Evolutionary conservation across 30 jellyfish, hydroid and myxozoan species (phyloP).

Genomic region (Cassiopea andromeda): DNA sequence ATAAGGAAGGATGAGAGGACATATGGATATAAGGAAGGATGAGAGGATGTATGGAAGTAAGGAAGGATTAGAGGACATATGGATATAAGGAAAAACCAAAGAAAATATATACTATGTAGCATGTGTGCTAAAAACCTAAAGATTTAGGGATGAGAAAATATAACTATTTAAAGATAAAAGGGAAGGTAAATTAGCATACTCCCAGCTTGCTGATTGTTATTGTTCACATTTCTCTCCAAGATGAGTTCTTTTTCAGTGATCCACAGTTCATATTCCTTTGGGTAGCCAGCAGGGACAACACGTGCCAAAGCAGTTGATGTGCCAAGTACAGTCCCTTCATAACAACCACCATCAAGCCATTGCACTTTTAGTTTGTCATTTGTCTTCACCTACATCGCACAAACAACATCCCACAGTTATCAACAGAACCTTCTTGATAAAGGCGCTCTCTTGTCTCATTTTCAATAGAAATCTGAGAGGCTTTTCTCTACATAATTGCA

Average conservation of each 20-base stretch:
- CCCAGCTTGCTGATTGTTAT: neutral
- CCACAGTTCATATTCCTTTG: conserved; percentile 37
- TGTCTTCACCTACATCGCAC: conserved; percentile 10
- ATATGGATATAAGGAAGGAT: too few species aligned
- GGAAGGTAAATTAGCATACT: neutral
- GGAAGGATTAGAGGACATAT: too few species aligned
- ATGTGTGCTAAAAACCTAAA: neutral
- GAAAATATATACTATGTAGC: too few species aligned
- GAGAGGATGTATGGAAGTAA: too few species aligned
- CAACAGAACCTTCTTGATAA: too few species aligned
- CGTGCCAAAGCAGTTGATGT: conserved; percentile 26
- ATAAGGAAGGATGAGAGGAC: too few species aligned
- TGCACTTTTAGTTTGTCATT: conserved; percentile 31
- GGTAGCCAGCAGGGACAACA: conserved; percentile 49
- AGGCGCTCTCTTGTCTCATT: too few species aligned
- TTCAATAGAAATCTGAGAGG: neutral
- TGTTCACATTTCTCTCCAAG: neutral
- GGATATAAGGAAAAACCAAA: too few species aligned
- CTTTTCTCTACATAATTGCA: neutral
- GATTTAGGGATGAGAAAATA: neutral
- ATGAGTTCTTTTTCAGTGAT: conserved; percentile 38
- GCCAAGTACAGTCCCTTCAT: conserved; percentile 40
- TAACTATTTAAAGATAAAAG: neutral
- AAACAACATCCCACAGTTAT: neutral
- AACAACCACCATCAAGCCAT: conserved; percentile 58